Base-by-base conservation (phyloP, 2,888 invertebrate species). In the Poecilobothrus nobilitatus region DNA sequence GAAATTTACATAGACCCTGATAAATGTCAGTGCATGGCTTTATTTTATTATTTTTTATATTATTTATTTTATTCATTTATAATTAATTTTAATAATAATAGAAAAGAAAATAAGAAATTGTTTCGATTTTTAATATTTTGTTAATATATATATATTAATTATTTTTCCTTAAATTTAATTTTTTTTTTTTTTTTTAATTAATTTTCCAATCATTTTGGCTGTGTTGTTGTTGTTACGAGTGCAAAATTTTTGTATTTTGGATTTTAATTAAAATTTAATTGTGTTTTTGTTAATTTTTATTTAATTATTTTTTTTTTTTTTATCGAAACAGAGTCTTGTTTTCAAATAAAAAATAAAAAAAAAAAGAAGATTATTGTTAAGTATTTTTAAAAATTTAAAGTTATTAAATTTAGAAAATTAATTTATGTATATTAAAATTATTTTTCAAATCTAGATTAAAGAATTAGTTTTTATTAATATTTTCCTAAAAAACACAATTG, bases 11-110 rank as follows among this genome's bases (percentile, higher is more conserved):
- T 22, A 22, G 63, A 63, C 22, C 22, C 6, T 63, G 63, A 63
- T 68, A 69, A 70, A 72, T 72, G 73, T 73, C 73, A 73, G 72
- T 72, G 72, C 72, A 73, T 73, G 72, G 70, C 70, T 71, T 72
- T 69, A 63, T 72, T 70, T 70, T 68, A 66, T 69, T 66, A 69
- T 69, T 70, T 70, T 67, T 27, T 27, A 27, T 27, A 27, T 27
- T 65, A 70, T 63, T 65, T 71, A 69, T 68, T 70, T 53, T 61
- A 64, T 34, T 44, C 21, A 53, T 67, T 61, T 12, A 53, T 64
- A 64, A 27, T 15, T 53, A 62, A 21, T 65, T 37, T 15, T 53
- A 62, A 21, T 65, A 34, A 4, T 27, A 27, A 27, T 27, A 27
- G 27, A 8, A 37, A 37, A 37, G 3, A 18, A 53, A 53, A 53